Conservation (phyloP, 1,140 invertebrate species). For the Nephotettix cincticeps region DNA sequence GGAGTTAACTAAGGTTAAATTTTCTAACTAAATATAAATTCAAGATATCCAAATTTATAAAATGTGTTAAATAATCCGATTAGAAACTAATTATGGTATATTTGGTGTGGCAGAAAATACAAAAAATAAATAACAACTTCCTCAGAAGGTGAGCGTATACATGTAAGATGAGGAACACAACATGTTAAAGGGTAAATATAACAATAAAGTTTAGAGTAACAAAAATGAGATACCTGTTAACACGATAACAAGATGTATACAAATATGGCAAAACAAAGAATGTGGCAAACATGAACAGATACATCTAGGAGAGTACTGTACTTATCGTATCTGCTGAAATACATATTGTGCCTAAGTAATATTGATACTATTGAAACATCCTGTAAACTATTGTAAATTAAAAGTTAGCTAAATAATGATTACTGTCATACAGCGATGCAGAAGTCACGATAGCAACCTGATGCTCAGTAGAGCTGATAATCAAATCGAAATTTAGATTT, state of each 20-base stretch:
- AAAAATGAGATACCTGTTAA: constrained; percentile 20
- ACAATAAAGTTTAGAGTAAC: constrained; percentile 22
- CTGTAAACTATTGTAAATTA: constrained; percentile 40
- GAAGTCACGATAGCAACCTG: constrained; percentile 35
- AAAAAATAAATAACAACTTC: constrained; percentile 20
- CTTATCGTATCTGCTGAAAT: constrained; percentile 36
- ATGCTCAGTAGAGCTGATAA: constrained; percentile 18
- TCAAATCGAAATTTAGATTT: background rate
- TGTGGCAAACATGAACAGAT: constrained; percentile 38
- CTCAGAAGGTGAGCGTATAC: constrained; percentile 26
- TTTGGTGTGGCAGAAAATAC: background rate
- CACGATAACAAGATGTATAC: constrained; percentile 26
- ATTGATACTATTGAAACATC: constrained; percentile 40
- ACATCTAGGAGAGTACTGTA: constrained; percentile 38
- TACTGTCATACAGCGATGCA: constrained; percentile 36
- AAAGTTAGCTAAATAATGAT: constrained; percentile 38
- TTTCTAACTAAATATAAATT: background rate
- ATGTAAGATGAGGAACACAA: constrained; percentile 27
- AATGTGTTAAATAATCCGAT: background rate
- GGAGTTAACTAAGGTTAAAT: background rate
- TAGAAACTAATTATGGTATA: constrained; percentile 7
- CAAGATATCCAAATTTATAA: constrained; percentile 1
- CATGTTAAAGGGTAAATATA: constrained; percentile 9
- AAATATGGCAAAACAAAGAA: constrained; percentile 37
- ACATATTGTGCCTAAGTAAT: constrained; percentile 37